Base-by-base conservation (phyloP, 2,113 vertebrate species). In the Charadrius vociferus region DNA sequence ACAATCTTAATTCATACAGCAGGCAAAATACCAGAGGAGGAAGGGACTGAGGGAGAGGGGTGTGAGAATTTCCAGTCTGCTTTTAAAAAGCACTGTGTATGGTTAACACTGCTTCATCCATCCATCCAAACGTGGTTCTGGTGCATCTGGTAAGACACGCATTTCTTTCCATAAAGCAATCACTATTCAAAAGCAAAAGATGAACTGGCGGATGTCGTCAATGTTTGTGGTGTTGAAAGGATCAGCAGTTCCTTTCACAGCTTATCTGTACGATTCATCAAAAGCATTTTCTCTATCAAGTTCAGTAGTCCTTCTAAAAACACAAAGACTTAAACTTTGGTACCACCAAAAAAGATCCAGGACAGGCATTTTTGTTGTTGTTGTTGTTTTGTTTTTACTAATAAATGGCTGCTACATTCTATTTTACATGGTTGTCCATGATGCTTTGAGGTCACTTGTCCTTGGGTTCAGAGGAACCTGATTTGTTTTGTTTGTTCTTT, bases 1-100 rank as follows among this genome's bases (percentile, higher is more conserved):
- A 97, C 98, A 98, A 95, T 98, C 97, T 97, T 98, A 98, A 98
- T 98, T 98, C 98, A 98, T 98, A 98, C 98, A 98, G 98, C 98
- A 98, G 98, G 98, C 98, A 99, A 98, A 98, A 91, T 97, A 98
- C 96, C 97, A 95, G 98, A 96, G 95, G 85, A 96, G 95, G 91
- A 86, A 93, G 65, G 95, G 96, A 90, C 82, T 14, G 2, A 87
- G 81, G 81, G 74, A 80, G 39, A 71, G 39, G 85, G 82, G 14
- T 49, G 50, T 77, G 81, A 90, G 91, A 97, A 86, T 95, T 91
- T 96, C 97, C 97, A 97, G 93, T 96, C 92, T 88, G 95, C 96
- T 97, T 87, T 97, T 97, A 96, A 96, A 97, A 98, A 98, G 95
- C 95, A 83, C 82, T 95, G 78, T 90, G 83, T 97, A 95, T 34